Percentiles rank a stretch among this genome's conserved stretches.
Conservation (phyloP, 1,140 invertebrate species). For the silkworm (Bombyx mori) region ASM3026992v2 NC_085113.1:11502501-11503000, state of each 20-base stretch:
- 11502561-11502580: background rate
- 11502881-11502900: slow-evolving; percentile 3
- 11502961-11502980: slow-evolving; percentile 19
- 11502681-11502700: background rate
- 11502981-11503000: slow-evolving; percentile 18
- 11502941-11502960: slow-evolving; percentile 14
- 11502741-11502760: background rate
- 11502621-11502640: background rate
- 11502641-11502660: background rate
- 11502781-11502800: slow-evolving; percentile 2
- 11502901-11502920: slow-evolving; percentile 2
- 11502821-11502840: background rate
- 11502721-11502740: background rate
- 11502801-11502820: background rate
- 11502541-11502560: background rate
- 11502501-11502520: background rate
- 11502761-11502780: slow-evolving; percentile 3
- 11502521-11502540: background rate
- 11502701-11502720: background rate
- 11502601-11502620: background rate
- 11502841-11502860: background rate
- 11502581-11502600: slow-evolving; percentile 1
- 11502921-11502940: slow-evolving; percentile 11
- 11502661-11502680: slow-evolving; percentile 1
- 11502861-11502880: slow-evolving; percentile 8